phyloP scores from a whole-genome alignment of 2,888 invertebrate species.

The Himalopsyche japonica region DNA sequence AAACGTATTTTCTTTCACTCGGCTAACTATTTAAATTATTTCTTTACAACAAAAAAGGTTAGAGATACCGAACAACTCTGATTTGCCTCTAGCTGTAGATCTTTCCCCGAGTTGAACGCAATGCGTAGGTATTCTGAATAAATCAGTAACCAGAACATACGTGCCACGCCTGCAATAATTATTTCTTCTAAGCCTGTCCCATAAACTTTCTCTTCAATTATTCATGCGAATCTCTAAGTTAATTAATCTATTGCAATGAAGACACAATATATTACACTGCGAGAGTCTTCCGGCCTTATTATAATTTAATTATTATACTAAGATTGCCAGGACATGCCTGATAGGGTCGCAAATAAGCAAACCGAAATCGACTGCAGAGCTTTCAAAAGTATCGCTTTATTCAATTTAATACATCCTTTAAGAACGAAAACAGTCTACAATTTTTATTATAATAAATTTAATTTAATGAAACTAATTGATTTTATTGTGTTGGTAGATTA shows the following conservation, averaged over 20 bases:
- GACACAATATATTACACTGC: background rate
- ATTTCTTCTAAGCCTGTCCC: background rate
- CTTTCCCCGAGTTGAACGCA: background rate
- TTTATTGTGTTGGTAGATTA: no score
- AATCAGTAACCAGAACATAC: background rate
- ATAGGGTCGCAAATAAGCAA: background rate
- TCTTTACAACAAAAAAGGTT: background rate
- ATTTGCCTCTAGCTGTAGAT: background rate
- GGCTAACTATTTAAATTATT: background rate
- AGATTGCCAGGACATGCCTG: background rate
- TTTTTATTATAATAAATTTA: no score
- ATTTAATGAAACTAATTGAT: no score
- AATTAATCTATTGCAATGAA: background rate
- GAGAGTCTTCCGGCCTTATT: background rate
- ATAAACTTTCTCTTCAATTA: background rate
- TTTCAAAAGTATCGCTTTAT: no score
- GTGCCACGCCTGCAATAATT: background rate
- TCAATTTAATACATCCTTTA: no score
- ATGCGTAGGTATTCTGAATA: background rate
- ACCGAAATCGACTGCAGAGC: background rate
- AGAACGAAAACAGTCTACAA: no score
- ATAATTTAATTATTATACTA: background rate
- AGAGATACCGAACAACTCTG: background rate
- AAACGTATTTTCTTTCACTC: background rate
- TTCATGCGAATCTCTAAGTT: constrained; percentile 5